Conservation (phyloP, 2,888 invertebrate genomes). For the Tolmerus cingulatus region DNA sequence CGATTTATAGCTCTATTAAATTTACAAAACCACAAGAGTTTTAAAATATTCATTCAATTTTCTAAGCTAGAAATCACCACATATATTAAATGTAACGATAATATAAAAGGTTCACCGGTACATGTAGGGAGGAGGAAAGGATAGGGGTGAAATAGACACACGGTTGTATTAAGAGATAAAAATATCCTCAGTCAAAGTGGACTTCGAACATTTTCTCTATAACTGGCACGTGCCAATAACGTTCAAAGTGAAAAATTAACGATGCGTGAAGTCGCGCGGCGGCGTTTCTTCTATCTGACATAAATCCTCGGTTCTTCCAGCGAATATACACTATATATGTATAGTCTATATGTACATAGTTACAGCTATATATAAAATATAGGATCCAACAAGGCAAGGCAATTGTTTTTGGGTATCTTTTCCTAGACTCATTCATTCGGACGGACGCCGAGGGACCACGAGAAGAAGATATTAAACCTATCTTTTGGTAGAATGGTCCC, state of each 20-base stretch:
- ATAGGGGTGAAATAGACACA: not conserved
- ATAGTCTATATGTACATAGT: not conserved
- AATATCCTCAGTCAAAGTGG: not conserved
- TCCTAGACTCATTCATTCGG: not conserved
- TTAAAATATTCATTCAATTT: not conserved
- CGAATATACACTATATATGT: not conserved
- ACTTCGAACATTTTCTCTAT: not conserved
- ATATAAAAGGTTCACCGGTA: not conserved
- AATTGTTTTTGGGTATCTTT: not conserved
- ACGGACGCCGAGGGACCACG: not conserved
- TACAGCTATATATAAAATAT: not conserved
- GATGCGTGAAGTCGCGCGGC: slow-evolving; percentile 33
- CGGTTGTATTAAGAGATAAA: not conserved
- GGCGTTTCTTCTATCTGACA: not conserved
- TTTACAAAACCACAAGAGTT: not conserved
- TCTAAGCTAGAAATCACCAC: not conserved
- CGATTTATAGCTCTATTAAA: too few relatives aligned
- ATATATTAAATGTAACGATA: not conserved
- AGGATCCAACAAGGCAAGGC: not conserved
- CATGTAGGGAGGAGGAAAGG: not conserved
- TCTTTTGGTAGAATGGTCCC: not conserved
- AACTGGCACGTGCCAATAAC: slow-evolving; percentile 34
- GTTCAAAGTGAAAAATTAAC: slow-evolving; percentile 32
- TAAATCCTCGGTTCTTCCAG: not conserved
- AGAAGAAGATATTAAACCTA: not conserved